Base-by-base conservation (phyloP, 2,888 invertebrate genomes). In the Mesochorus sp. region DNA sequence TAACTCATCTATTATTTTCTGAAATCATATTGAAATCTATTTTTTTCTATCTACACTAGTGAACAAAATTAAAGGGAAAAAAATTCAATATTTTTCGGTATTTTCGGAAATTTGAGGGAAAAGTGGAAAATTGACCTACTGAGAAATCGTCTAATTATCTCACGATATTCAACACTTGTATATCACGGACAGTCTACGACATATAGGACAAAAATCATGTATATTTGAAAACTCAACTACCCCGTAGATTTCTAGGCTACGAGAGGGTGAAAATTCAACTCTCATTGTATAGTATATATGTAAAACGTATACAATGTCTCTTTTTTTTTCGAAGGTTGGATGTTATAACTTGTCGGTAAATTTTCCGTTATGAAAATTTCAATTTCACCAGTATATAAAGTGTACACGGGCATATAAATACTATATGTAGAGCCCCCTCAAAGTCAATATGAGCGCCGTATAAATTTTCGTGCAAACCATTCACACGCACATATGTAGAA, bases 281-380 rank as follows among this genome's bases (percentile, higher is more conserved):
- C 8, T 37, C 8, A 37, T n/a, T n/a, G n/a, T n/a, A n/a, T n/a
- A n/a, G n/a, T n/a, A n/a, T n/a, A n/a, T n/a, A n/a, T n/a, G n/a
- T n/a, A n/a, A n/a, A n/a, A n/a, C n/a, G n/a, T n/a, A n/a, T n/a
- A n/a, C n/a, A n/a, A n/a, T n/a, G n/a, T n/a, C n/a, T n/a, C 34
- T n/a, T 0, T 37, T 2, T n/a, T 53, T 39, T 17, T 19, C 21
- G n/a, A 28, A 47, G 21, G 31, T 31, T 31, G 14, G 37, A 53
- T 19, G 21, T 26, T 55, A 62, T 70, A 26, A 59, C 51, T 44
- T 67, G 21, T 31, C 53, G 31, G 6, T 19, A 64, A 71, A 55
- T 75, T 67, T 59, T 19, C 51, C 49, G 51, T 70, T 70, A 62
- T 53, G 51, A 57, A 66, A 66, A 76, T 66, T 64, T 76, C 68